Evolutionary conservation across 2,113 vertebrate genomes (phyloP).

Genomic region (Alethe diademata): DNA sequence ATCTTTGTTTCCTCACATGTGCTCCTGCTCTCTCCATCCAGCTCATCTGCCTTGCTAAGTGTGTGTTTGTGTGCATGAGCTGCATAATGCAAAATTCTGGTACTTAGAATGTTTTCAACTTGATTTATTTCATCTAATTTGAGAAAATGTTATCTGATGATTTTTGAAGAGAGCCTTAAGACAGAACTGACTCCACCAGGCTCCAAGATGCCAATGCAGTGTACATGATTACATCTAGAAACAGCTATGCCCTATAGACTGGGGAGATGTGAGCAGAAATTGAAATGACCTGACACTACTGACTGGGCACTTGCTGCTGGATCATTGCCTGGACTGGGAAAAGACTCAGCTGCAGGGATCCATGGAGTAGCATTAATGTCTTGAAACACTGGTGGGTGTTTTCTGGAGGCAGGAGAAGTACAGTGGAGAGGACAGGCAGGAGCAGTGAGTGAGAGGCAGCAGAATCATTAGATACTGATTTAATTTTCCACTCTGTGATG

Average conservation of each 20-base stretch:
- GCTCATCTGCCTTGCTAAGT: neutral
- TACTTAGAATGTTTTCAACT: conserved; percentile 8
- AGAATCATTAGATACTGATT: neutral
- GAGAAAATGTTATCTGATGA: conserved; percentile 44
- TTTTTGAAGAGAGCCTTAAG: conserved; percentile 59
- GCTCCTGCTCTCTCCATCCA: neutral
- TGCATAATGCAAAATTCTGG: neutral
- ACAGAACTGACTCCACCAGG: conserved; percentile 18
- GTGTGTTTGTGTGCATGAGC: neutral
- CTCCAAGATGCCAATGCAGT: conserved; percentile 24
- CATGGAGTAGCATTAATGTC: conserved; percentile 22
- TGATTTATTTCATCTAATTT: conserved; percentile 44
- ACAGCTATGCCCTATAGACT: conserved; percentile 36
- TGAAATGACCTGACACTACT: conserved; percentile 33
- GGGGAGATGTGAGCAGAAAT: conserved; percentile 5
- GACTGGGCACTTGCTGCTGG: conserved; percentile 41
- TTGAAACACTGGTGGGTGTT: conserved; percentile 23
- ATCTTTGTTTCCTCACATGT: neutral
- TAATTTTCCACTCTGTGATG: neutral
- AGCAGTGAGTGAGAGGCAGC: neutral
- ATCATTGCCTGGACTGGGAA: conserved; percentile 11
- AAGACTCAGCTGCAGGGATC: conserved; percentile 27
- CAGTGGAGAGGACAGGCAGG: neutral
- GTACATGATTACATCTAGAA: conserved; percentile 18
- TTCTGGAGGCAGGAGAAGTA: conserved; percentile 32